These are phyloP conservation scores for Sebastolobus altivelis DNA, from an alignment of 2,797 vertebrate genomes.

Conservation along the genomic window DNA sequence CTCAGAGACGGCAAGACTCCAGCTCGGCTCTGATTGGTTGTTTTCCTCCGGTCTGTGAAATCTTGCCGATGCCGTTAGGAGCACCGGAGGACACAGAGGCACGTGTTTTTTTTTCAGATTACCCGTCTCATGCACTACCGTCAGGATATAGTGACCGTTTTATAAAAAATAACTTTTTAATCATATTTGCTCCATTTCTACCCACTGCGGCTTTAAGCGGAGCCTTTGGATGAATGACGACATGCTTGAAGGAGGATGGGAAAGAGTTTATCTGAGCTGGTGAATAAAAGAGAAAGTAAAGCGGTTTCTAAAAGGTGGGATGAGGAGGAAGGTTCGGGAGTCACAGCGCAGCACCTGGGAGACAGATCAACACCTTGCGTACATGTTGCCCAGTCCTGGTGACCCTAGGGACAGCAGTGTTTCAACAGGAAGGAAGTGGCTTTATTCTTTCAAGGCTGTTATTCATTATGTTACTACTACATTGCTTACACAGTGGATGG, in stretches of 20 bases:
- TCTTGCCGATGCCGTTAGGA: too few relatives aligned
- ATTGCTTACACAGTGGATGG: neutral
- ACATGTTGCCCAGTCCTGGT: slow-evolving; percentile 8
- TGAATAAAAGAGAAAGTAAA: neutral
- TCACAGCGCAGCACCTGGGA: slow-evolving; percentile 11
- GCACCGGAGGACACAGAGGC: too few relatives aligned
- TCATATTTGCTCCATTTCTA: neutral
- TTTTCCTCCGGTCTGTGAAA: too few relatives aligned
- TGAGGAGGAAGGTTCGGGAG: slow-evolving; percentile 4
- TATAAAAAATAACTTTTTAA: neutral
- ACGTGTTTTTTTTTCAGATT: too few relatives aligned
- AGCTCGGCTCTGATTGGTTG: too few relatives aligned
- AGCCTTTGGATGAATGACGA: slow-evolving; percentile 6
- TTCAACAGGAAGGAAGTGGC: neutral
- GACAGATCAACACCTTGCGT: slow-evolving; percentile 8
- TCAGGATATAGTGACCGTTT: neutral
- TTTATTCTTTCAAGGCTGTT: slow-evolving; percentile 17
- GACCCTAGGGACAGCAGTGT: slow-evolving; percentile 32
- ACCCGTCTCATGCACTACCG: neutral
- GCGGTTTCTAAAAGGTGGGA: neutral
- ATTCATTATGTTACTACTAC: neutral
- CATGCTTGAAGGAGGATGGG: neutral
- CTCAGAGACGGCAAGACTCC: too few relatives aligned
- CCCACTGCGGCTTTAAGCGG: neutral
- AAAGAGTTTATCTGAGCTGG: neutral